Conservation (phyloP, 2,797 vertebrate genomes). For the Leuciscus waleckii region DNA sequence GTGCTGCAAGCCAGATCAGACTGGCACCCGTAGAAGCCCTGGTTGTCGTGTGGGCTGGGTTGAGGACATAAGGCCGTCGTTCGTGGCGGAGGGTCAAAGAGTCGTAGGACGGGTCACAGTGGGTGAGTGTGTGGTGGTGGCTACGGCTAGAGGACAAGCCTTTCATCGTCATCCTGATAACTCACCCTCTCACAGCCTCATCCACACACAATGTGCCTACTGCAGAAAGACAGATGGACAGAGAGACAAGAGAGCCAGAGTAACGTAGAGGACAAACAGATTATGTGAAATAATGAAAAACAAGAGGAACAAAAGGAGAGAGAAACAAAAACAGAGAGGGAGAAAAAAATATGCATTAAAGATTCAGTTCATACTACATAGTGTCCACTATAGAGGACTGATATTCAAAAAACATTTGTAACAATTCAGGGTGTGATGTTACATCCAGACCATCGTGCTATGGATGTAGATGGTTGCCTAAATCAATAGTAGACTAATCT, state of each 20-base stretch:
- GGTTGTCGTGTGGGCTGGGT: constrained; percentile 84
- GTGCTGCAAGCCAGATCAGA: constrained; percentile 92
- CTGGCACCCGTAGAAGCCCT: constrained; percentile 88
- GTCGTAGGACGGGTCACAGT: constrained; percentile 88
- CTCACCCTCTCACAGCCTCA: constrained; percentile 72
- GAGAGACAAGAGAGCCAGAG: constrained; percentile 5
- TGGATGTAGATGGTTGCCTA: not conserved
- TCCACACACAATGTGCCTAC: constrained; percentile 67
- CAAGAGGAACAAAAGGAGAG: constrained; percentile 30
- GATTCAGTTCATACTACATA: not conserved
- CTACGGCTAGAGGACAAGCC: constrained; percentile 91
- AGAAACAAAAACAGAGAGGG: constrained; percentile 25
- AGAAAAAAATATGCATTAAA: constrained; percentile 23
- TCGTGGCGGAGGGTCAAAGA: constrained; percentile 84
- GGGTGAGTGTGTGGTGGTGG: constrained; percentile 86
- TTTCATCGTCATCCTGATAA: constrained; percentile 84
- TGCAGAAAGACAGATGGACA: constrained; percentile 34
- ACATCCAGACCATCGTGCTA: not conserved
- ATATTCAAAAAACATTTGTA: not conserved
- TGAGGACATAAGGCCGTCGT: constrained; percentile 88
- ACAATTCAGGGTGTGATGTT: not conserved
- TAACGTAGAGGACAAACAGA: not conserved
- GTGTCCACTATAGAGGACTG: not conserved
- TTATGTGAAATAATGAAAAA: constrained; percentile 8
- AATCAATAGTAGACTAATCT: not conserved